These are phyloP conservation scores for Probosciger aterrimus DNA, from an alignment of 2,113 vertebrate genomes.

Conservation along the genomic window DNA sequence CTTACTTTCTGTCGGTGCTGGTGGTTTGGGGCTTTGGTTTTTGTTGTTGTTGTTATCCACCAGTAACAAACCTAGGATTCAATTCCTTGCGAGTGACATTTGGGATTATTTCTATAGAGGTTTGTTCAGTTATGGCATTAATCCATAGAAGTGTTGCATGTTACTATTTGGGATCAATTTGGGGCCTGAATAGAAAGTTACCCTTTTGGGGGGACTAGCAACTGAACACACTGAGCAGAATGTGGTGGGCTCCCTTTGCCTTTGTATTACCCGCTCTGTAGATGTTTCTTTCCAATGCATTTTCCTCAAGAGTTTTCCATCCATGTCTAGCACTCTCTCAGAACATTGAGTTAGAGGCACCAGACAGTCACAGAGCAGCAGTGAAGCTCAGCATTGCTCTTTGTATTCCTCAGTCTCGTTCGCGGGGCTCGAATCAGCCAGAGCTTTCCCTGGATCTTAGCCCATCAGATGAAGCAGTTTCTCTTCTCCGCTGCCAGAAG, in stretches of 20 bases:
- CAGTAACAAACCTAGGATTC: neutral
- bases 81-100: neutral
- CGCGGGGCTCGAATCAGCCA: neutral
- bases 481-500: neutral
- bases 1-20: neutral
- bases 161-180: neutral
- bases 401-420: neutral
- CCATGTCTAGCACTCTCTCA: neutral
- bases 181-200: neutral
- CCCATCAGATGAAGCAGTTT: conserved; percentile 8
- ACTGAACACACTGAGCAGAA: neutral
- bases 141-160: neutral
- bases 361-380: neutral
- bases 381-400: neutral
- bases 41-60: neutral
- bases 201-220: neutral
- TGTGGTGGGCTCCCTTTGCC: neutral
- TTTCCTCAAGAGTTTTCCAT: neutral
- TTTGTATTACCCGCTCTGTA: neutral
- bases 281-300: neutral
- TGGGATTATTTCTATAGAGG: neutral
- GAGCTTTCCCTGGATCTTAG: neutral
- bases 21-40: neutral
- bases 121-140: neutral
- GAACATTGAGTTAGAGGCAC: neutral